These are phyloP conservation scores for Aramus guarauna DNA, from an alignment of 2,113 vertebrate species.

Conservation along the genomic window DNA sequence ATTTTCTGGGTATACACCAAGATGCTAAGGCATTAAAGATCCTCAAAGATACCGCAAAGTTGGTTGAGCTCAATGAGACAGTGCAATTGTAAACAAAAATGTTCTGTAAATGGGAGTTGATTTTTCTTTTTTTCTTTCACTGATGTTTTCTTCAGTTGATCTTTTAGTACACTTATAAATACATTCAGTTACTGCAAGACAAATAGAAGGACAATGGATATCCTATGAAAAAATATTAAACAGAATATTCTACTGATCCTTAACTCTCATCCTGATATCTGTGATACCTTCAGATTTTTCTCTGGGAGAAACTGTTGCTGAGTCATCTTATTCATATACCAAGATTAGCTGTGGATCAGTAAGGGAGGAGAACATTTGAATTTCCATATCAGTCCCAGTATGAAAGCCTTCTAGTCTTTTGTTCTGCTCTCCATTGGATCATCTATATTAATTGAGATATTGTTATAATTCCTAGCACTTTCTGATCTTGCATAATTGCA, in stretches of 20 bases:
- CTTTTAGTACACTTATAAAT: not conserved
- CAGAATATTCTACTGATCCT: not conserved
- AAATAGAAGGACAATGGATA: not conserved
- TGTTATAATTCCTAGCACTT: not conserved
- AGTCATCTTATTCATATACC: not conserved
- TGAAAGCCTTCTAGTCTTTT: not conserved
- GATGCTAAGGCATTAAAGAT: not conserved
- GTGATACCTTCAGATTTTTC: not conserved
- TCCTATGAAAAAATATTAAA: not conserved
- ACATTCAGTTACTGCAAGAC: not conserved
- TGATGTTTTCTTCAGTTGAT: not conserved
- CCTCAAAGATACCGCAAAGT: not conserved
- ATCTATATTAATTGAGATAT: not conserved
- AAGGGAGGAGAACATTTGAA: not conserved
- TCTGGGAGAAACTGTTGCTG: not conserved
- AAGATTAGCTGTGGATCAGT: not conserved
- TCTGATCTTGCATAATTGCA: not conserved
- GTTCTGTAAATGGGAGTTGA: not conserved
- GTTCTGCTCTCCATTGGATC: not conserved
- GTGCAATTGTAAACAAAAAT: not conserved
- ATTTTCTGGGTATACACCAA: not conserved
- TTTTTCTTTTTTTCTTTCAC: not conserved
- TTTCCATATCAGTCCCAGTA: not conserved
- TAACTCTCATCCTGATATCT: fast-evolving
- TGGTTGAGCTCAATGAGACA: not conserved